Evolutionary conservation across 2,888 invertebrate genomes (phyloP).

Genomic region (Caradrina clavipalpis): DNA sequence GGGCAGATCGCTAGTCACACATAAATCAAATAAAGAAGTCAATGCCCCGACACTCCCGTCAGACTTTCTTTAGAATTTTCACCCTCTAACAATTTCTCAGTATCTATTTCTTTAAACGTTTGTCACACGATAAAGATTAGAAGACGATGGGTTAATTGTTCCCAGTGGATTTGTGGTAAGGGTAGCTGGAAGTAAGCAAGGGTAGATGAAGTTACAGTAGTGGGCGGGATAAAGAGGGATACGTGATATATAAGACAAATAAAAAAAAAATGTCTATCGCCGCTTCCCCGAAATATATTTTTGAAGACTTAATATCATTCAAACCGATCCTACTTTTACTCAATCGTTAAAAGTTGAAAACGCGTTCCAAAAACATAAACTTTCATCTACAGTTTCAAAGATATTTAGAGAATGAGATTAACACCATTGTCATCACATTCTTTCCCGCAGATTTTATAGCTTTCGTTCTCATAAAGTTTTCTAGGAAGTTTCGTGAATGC

Average conservation of each 20-base stretch:
- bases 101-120: constrained; percentile 54
- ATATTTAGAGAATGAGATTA: background rate
- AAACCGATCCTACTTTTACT: background rate
- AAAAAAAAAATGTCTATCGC: background rate
- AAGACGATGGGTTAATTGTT: constrained; percentile 51
- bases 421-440: constrained; percentile 9
- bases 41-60: background rate
- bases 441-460: constrained; percentile 39
- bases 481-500: constrained; percentile 51
- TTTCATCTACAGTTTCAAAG: background rate
- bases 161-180: constrained; percentile 48
- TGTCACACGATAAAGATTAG: constrained; percentile 61
- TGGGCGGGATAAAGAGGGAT: constrained; percentile 5
- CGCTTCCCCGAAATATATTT: background rate
- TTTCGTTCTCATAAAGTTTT: constrained; percentile 27
- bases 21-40: constrained; percentile 3
- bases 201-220: constrained; percentile 35
- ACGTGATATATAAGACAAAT: background rate
- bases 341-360: too few relatives aligned
- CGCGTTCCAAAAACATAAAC: background rate
- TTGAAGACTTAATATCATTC: background rate
- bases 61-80: constrained; percentile 2
- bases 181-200: constrained; percentile 39
- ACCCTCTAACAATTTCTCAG: constrained; percentile 34
- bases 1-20: too few relatives aligned